Evolutionary conservation across 2,113 vertebrate species (phyloP).

Genomic region (Protobothrops flavoviridis): DNA sequence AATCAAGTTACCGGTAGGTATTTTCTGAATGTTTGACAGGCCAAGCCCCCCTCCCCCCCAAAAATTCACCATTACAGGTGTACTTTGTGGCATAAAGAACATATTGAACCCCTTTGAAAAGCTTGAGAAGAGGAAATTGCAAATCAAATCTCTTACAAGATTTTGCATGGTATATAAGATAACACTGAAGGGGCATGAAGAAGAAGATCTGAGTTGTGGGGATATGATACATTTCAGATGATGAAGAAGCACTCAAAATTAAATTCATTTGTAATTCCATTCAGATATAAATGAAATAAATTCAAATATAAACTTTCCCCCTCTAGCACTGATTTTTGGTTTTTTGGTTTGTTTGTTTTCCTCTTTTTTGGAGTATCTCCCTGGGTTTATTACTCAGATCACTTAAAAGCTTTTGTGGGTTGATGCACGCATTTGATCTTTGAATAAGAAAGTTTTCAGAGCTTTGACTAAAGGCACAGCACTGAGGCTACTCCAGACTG

Average conservation of each 20-base stretch:
- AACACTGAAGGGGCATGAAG: not conserved
- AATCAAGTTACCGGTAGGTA: not conserved
- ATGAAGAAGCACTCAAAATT: not conserved
- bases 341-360: too few relatives aligned
- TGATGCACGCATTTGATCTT: not conserved
- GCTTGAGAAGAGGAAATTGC: not conserved
- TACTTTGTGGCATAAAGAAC: not conserved
- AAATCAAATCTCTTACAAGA: not conserved
- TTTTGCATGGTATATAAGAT: not conserved
- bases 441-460: not conserved
- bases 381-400: not conserved
- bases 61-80: not conserved
- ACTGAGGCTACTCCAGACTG: not conserved
- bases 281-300: not conserved
- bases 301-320: not conserved
- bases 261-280: not conserved
- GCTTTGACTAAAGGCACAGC: not conserved
- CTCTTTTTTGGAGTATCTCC: not conserved
- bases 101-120: not conserved
- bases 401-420: not conserved
- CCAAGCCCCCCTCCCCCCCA: not conserved
- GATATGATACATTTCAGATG: not conserved
- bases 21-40: not conserved
- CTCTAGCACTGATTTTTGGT: not conserved
- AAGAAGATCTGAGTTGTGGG: not conserved